Evolutionary conservation across 2,888 invertebrate species (phyloP).

Genomic region (Drosophila melanocephala): DNA sequence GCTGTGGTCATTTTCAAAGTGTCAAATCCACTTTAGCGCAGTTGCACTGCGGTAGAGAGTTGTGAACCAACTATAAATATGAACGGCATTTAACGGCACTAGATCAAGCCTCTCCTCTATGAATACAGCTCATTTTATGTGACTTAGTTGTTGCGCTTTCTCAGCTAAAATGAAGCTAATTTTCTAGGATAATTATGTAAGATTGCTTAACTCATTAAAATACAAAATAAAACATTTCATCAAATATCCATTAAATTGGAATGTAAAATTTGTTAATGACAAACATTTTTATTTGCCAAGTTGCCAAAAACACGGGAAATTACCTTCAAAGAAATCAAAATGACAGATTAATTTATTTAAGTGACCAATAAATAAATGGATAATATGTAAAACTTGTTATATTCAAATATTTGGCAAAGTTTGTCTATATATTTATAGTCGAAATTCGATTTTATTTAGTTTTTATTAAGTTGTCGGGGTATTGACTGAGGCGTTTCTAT

Average conservation of each 20-base stretch:
- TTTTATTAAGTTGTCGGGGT: slow-evolving; percentile 42
- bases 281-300: neutral
- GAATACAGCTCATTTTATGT: neutral
- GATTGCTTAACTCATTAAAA: neutral
- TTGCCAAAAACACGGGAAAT: neutral
- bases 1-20: neutral
- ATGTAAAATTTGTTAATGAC: neutral
- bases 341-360: neutral
- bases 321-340: neutral
- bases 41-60: neutral
- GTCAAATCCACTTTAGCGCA: neutral
- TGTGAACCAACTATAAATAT: neutral
- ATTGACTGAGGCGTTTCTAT: slow-evolving; percentile 12
- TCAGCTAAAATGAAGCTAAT: neutral
- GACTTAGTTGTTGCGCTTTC: neutral
- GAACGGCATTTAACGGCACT: neutral
- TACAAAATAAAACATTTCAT: neutral
- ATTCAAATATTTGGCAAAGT: neutral
- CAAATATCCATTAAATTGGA: neutral
- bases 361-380: neutral
- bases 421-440: neutral
- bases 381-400: neutral
- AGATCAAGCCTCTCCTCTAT: neutral
- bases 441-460: slow-evolving; percentile 4
- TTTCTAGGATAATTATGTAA: neutral